Conservation (phyloP, 2,113 vertebrate genomes). For the Chroicocephalus ridibundus region DNA sequence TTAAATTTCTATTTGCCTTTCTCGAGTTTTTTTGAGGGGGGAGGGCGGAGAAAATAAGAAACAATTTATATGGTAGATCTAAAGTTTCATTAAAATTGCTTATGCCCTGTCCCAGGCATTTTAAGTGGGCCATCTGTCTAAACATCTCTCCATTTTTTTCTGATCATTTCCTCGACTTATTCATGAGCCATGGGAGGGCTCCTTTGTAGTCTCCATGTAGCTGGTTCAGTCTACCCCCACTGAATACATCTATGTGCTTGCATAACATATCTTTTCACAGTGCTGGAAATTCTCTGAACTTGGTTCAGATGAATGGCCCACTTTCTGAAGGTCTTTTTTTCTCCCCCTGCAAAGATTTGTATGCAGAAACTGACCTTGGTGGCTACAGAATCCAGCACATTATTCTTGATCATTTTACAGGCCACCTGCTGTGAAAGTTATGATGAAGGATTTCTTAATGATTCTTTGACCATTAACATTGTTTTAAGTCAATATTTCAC, state of each 20-base stretch:
- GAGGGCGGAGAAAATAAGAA: conserved; percentile 78
- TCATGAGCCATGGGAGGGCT: conserved; percentile 99
- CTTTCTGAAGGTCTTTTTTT: conserved; percentile 86
- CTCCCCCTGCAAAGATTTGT: conserved; percentile 88
- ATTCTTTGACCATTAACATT: conserved; percentile 91
- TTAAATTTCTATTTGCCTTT: conserved; percentile 85
- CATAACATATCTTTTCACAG: conserved; percentile 88
- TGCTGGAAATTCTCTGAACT: conserved; percentile 92
- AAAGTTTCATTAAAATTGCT: conserved; percentile 98
- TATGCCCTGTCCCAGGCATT: conserved; percentile 89
- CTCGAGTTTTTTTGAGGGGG: conserved; percentile 58
- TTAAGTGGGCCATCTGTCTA: conserved; percentile 99
- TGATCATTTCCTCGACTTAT: conserved; percentile 99
- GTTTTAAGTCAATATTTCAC: conserved; percentile 91
- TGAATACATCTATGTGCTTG: conserved; percentile 95
- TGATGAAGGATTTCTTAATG: conserved; percentile 97
- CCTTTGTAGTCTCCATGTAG: conserved; percentile 98
- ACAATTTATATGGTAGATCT: conserved; percentile 93
- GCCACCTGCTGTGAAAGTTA: conserved; percentile 90
- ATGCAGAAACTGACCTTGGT: conserved; percentile 95
- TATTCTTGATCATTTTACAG: conserved; percentile 97
- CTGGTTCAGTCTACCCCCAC: conserved; percentile 89
- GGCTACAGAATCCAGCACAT: conserved; percentile 89
- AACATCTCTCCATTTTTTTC: conserved; percentile 97
- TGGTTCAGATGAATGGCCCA: conserved; percentile 91